phyloP scores from a whole-genome alignment of 2,888 invertebrate species.

The Drosophila falleni region DNA sequence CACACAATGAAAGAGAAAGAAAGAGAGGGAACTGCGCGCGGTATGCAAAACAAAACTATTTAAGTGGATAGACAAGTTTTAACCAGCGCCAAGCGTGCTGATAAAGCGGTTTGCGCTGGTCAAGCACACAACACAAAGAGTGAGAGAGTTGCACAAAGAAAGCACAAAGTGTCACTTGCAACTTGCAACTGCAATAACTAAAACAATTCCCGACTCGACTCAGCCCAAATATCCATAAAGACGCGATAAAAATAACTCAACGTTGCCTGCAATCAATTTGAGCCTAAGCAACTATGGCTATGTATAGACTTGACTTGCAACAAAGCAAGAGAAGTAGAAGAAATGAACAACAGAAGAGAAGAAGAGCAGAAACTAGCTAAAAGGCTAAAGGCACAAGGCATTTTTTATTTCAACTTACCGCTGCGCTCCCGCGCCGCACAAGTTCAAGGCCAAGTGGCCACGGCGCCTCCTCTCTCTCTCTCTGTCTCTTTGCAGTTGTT shows the following conservation, averaged over 20 bases:
- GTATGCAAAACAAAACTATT: conserved; percentile 75
- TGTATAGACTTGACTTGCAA: conserved; percentile 51
- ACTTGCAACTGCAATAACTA: not conserved
- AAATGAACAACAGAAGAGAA: conserved; percentile 1
- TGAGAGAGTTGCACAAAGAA: conserved; percentile 40
- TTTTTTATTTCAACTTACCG: conserved; percentile 63
- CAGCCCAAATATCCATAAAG: conserved; percentile 43
- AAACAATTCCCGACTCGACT: conserved; percentile 19
- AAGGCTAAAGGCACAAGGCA: conserved; percentile 38
- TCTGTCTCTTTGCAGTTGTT: conserved; percentile 1
- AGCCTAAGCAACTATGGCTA: conserved; percentile 21
- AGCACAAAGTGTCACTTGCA: conserved; percentile 33
- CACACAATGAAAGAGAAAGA: conserved; percentile 3
- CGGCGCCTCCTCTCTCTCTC: conserved; percentile 61
- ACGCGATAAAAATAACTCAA: conserved; percentile 60
- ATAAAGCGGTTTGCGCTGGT: conserved; percentile 67
- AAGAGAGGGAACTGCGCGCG: conserved; percentile 9
- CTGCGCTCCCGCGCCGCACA: conserved; percentile 70
- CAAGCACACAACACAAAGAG: conserved; percentile 33
- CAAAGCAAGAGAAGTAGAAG: conserved; percentile 31
- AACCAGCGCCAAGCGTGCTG: conserved; percentile 55
- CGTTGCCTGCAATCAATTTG: conserved; percentile 52
- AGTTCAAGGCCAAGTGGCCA: conserved; percentile 78
- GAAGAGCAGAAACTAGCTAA: conserved; percentile 24
- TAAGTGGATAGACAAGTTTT: conserved; percentile 67